These are phyloP conservation scores for Arrhopalites spinosus DNA, from an alignment of 2,888 invertebrate genomes.

Conservation along the genomic window DNA sequence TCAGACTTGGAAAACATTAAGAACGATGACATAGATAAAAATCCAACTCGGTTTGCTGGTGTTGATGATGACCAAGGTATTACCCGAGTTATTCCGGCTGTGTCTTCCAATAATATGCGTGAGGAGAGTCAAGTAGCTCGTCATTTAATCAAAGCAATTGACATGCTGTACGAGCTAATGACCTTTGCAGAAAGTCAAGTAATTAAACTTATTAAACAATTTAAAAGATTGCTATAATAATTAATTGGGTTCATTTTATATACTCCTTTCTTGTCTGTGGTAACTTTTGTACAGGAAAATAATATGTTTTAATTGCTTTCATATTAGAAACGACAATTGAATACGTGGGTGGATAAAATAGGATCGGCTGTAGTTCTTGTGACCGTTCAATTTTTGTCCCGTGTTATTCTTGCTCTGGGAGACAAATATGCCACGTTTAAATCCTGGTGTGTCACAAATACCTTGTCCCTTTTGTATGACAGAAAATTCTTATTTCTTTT, in stretches of 20 bases:
- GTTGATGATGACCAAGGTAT: slow-evolving; percentile 18
- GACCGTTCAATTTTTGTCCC: not conserved
- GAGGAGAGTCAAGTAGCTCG: slow-evolving; percentile 18
- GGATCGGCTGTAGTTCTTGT: not conserved
- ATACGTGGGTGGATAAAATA: not conserved
- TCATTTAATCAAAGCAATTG: slow-evolving; percentile 16
- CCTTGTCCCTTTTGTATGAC: slow-evolving; percentile 2
- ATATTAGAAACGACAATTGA: not conserved
- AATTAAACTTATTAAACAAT: too few species aligned
- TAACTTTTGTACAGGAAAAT: too few species aligned
- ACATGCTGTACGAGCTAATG: slow-evolving; percentile 17
- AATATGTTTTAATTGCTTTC: not conserved
- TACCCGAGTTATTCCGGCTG: slow-evolving; percentile 19
- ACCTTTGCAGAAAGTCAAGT: not conserved
- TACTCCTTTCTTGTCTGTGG: too few species aligned
- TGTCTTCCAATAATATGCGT: slow-evolving; percentile 10
- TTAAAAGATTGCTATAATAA: too few species aligned
- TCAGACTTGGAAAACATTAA: slow-evolving; percentile 13
- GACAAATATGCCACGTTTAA: slow-evolving; percentile 10
- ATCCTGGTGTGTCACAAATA: slow-evolving; percentile 2
- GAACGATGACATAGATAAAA: slow-evolving; percentile 16
- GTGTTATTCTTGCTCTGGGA: not conserved
- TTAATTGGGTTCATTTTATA: too few species aligned
- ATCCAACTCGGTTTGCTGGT: slow-evolving; percentile 14
- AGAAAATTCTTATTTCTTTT: slow-evolving; percentile 9